A percentile compares a stretch with the other conserved stretches of the same genome.
phyloP scores from a whole-genome alignment of 2,888 invertebrate genomes.

The Buathra laborator region DNA sequence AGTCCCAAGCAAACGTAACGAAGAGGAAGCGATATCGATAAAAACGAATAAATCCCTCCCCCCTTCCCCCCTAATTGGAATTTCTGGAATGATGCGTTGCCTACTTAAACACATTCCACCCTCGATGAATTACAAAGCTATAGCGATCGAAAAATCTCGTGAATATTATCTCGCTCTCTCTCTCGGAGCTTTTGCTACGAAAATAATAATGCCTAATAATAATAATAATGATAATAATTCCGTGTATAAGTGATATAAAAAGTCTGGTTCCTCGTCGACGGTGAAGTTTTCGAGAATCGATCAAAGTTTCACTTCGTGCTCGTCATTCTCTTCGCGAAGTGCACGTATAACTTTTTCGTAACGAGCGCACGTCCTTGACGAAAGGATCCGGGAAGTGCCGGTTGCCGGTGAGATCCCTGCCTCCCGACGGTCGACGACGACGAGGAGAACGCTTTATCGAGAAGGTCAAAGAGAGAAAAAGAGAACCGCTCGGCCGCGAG shows the following conservation, averaged over 20 bases:
- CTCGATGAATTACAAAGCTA: background rate
- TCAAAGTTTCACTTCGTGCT: background rate
- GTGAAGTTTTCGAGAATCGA: background rate
- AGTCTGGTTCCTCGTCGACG: background rate
- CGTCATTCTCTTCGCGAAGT: background rate
- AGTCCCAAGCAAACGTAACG: background rate
- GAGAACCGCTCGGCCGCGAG: background rate
- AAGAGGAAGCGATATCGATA: background rate
- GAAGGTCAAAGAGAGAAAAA: background rate
- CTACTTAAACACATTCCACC: background rate
- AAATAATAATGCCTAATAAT: background rate
- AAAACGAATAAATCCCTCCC: background rate
- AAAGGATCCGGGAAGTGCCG: conserved; percentile 36
- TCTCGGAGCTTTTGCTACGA: background rate
- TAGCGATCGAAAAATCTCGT: background rate
- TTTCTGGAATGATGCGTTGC: background rate
- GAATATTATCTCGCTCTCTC: background rate
- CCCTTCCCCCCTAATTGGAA: background rate
- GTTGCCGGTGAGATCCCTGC: conserved; percentile 4
- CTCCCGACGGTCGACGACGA: conserved; percentile 21
- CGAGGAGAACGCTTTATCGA: conserved; percentile 36
- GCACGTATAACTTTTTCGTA: conserved; percentile 35
- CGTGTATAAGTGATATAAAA: conserved; percentile 35
- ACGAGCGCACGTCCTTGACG: conserved; percentile 53
- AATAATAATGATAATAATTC: background rate